Evolutionary conservation across 2,113 vertebrate species (phyloP), one percentile per base, ranked within the genome.

Genomic region (Myotis yumanensis): DNA sequence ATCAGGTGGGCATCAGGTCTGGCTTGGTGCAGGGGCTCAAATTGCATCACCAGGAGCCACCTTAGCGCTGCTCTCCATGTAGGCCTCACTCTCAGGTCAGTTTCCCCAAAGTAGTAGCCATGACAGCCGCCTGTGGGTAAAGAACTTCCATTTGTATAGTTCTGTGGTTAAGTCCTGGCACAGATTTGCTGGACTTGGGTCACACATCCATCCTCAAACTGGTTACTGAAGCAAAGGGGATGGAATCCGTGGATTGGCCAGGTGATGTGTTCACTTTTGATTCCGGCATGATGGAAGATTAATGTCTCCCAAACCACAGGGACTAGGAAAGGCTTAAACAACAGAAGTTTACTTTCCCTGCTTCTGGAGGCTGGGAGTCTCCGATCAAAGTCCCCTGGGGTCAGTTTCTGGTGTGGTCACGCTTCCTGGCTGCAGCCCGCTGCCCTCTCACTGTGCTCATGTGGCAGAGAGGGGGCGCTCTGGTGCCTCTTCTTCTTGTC

Each of bases 71-170:
- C 18, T 75, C 48, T 54, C 75, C 51, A 8, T 10, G 20, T 16
- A 9, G 48, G 52, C 59, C 43, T 69, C n/a, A 4, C 46, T 40
- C 37, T 51, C n/a, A 22, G 68, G 5, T 57, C n/a, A 37, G 52
- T 64, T 57, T 8, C 14, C 18, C 64, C 14, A 10, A 1, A 2
- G 15, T 3, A 7, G 23, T 9, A 28, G 28, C 35, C 20, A 2
- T 48, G 54, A 64, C 12, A 51, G 14, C 77, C 12, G 10, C 11
- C 20, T 18, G 4, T 28, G 43, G 71, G 15, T 20, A 32, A 18
- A 86, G 75, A 23, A 15, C 3, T 14, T 51, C 68, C 5, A 1
- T 30, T n/a, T 23, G 76, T 28, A 12, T 0, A 9, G 7, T 35
- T 80, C 66, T 43, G 10, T 54, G 30, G 9, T 11, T 11, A 83